Evolutionary conservation across 2,888 invertebrate species (phyloP).

Genomic region (Drosophila setosimentum): DNA sequence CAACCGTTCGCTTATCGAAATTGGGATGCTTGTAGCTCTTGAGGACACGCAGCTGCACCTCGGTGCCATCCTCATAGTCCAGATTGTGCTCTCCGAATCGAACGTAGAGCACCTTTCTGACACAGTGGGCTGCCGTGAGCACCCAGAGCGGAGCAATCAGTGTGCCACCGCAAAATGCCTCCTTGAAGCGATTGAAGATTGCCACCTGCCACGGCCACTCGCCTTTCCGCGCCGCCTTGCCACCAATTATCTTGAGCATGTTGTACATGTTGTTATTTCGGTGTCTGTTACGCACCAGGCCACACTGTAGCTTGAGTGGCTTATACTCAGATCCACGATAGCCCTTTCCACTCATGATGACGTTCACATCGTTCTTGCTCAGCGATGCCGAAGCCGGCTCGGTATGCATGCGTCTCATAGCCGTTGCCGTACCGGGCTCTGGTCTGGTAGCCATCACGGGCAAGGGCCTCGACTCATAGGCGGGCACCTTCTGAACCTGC

Average conservation of each 20-base stretch:
- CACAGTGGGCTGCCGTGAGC: conserved; percentile 95
- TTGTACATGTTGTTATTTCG: conserved; percentile 84
- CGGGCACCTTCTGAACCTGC: conserved; percentile 82
- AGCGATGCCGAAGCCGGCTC: conserved; percentile 42
- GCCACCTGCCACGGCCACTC: conserved; percentile 99
- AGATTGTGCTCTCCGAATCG: conserved; percentile 95
- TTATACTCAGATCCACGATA: conserved; percentile 84
- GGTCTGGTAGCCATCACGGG: conserved; percentile 63
- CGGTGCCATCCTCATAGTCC: conserved; percentile 90
- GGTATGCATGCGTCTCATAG: conserved; percentile 71
- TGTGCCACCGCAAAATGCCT: conserved; percentile 96
- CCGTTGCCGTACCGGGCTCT: conserved; percentile 51
- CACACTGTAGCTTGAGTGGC: conserved; percentile 85
- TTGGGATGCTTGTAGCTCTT: conserved; percentile 92
- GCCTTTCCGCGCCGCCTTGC: conserved; percentile 91
- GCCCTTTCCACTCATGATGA: conserved; percentile 83
- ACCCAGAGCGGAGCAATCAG: conserved; percentile 93
- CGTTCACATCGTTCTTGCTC: conserved; percentile 82
- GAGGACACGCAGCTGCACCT: conserved; percentile 91
- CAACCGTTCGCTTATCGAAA: conserved; percentile 95
- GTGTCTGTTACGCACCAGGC: conserved; percentile 81
- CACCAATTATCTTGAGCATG: conserved; percentile 94
- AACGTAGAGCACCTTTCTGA: conserved; percentile 90
- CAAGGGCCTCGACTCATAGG: conserved; percentile 75
- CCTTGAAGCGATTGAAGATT: conserved; percentile 93